Conservation (phyloP, 1,140 invertebrate genomes). For the Platyscapa corneri region DNA sequence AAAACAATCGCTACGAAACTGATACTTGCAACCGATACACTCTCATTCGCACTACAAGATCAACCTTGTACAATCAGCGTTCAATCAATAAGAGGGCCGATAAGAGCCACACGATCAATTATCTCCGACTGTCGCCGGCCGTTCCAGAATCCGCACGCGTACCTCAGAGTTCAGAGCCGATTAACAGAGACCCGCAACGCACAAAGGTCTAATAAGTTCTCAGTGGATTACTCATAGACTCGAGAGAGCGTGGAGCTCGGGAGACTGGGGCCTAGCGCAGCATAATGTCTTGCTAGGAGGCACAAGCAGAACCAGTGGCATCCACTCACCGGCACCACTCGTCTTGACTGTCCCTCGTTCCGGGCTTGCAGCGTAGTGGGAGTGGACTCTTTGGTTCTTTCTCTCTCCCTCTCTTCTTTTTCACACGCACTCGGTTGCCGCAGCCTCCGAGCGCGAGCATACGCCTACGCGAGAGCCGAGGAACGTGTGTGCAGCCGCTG, state of each 20-base stretch:
- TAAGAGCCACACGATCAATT: too few species aligned
- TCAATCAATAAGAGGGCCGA: background rate
- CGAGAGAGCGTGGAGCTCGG: too few species aligned
- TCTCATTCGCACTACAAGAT: background rate
- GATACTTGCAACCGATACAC: background rate
- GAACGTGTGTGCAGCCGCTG: constrained; percentile 66
- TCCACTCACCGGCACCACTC: background rate
- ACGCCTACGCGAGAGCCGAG: constrained; percentile 68
- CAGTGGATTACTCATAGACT: background rate
- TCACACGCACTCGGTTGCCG: constrained; percentile 47
- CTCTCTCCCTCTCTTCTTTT: constrained; percentile 30
- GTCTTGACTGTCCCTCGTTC: background rate
- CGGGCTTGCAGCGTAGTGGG: constrained; percentile 22
- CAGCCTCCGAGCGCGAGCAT: constrained; percentile 52
- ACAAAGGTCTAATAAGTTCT: background rate
- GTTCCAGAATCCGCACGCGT: background rate
- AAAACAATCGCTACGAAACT: too few species aligned
- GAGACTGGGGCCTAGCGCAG: background rate
- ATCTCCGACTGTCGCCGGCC: background rate
- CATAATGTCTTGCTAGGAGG: too few species aligned
- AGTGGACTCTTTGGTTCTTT: background rate
- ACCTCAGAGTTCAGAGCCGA: background rate
- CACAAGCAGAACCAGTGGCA: background rate
- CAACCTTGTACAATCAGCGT: background rate
- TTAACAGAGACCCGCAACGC: background rate